Base-by-base conservation (phyloP, 1,140 invertebrate species). In the Latrodectus geometricus region DNA sequence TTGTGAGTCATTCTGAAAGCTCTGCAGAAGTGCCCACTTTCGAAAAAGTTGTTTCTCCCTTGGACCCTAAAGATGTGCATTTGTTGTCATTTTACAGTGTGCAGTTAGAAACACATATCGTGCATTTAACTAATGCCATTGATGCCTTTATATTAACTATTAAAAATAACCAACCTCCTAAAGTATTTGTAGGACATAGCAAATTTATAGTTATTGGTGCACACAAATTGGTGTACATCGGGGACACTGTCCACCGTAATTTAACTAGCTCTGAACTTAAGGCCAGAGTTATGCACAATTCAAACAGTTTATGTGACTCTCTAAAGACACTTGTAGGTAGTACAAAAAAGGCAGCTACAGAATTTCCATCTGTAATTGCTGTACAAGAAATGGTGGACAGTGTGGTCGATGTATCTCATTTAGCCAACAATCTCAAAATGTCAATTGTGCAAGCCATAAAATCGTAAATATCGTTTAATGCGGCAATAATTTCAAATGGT, bases 351-450 rank as follows among this genome's bases (percentile, higher is more conserved):
- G 97, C 97, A 2, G 97, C 96, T 4, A 93, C 96, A 66, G 95
- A 97, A 91, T 98, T 97, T 90, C 97, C 97, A 0, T 96, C 95
- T 89, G 96, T 97, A 1, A 93, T 93, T 21, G 96, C 96, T 0
- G 96, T 98, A 0, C 96, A 97, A 88, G 96, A 96, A 88, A 98
- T 98, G 97, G 96, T 97, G 0, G 96, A 97, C 90, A 94, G 96
- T 14, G 95, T 98, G 21, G 94, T 95, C 14, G 94, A 95, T 90
- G 94, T 97, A 23, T 96, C 95, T 0, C 94, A 95, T 90, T 92
- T 95, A 80, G 95, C 95, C 0, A 93, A 94, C 87, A 94, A 95
- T 90, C 92, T 97, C 23, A 96, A 95, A 90, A 90, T 93, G 83
- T 93, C 94, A 88, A 93, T 95, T 89, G 90, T 93, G 73, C 92